Evolutionary conservation across 2,113 vertebrate genomes (phyloP).

Genomic region (Xiphophorus maculatus): DNA sequence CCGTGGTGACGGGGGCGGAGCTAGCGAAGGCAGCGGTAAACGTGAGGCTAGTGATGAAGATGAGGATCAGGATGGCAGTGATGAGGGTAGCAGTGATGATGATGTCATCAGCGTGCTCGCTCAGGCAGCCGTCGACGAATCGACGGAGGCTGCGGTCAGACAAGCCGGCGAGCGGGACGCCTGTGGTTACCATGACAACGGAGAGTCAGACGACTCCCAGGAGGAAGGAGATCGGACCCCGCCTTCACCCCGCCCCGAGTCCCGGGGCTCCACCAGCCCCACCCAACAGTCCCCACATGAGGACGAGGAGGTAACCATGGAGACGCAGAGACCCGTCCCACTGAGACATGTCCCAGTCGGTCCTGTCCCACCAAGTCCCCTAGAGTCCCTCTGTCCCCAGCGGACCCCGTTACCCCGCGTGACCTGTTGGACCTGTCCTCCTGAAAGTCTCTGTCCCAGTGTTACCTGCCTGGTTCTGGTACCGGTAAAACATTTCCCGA

Average conservation of each 20-base stretch:
- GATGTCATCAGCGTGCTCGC: constrained; percentile 68
- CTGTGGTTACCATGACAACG: constrained; percentile 10
- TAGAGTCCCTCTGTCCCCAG: not conserved
- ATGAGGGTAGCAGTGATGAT: constrained; percentile 34
- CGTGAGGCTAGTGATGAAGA: constrained; percentile 23
- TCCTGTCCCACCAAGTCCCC: not conserved
- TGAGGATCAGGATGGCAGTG: constrained; percentile 1
- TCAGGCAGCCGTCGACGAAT: constrained; percentile 48
- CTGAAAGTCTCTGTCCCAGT: not conserved
- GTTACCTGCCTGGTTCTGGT: not conserved
- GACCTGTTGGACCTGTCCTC: not conserved
- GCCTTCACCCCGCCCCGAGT: not conserved
- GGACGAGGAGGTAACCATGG: constrained; percentile 58
- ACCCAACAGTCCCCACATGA: constrained; percentile 9
- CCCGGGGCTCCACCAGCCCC: constrained; percentile 6
- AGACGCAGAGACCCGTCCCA: not conserved
- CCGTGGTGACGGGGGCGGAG: constrained; percentile 7
- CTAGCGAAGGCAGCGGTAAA: constrained; percentile 7
- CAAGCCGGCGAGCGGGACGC: constrained; percentile 21
- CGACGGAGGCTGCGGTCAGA: constrained; percentile 34
- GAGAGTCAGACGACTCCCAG: constrained; percentile 16
- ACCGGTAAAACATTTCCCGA: not conserved
- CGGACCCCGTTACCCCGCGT: not conserved
- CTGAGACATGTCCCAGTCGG: not conserved
- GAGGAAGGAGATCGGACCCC: constrained; percentile 30